phyloP scores from a whole-genome alignment of 2,888 invertebrate species.

The Patella pellucida region DNA sequence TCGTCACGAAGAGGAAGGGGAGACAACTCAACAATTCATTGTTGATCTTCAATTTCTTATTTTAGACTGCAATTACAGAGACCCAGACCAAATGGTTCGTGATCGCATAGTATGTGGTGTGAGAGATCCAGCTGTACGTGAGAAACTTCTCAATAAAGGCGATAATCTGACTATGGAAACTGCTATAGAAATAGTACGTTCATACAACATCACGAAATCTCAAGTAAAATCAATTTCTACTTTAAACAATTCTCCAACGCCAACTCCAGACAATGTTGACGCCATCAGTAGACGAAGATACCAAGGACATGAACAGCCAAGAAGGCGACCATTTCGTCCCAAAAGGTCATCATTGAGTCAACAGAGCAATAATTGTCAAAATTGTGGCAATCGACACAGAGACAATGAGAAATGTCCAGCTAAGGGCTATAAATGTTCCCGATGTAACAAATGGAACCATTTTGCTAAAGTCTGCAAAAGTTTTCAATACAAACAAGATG shows the following conservation, averaged over 20 bases:
- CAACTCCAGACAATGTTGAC: neutral
- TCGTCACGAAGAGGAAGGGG: slow-evolving; percentile 18
- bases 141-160: no score
- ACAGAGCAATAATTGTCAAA: neutral
- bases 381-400: neutral
- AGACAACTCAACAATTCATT: slow-evolving; percentile 18
- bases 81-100: slow-evolving; percentile 14
- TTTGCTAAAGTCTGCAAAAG: neutral
- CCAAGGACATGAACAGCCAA: neutral
- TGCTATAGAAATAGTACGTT: slow-evolving; percentile 24
- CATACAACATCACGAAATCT: no score
- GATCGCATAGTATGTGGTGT: slow-evolving; percentile 35
- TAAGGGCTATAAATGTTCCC: neutral
- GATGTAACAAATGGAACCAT: neutral
- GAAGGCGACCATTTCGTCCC: neutral
- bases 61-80: slow-evolving; percentile 19
- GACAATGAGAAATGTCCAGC: neutral
- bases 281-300: neutral
- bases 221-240: no score
- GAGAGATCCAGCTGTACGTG: slow-evolving; percentile 19
- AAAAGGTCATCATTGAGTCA: neutral
- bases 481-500: neutral
- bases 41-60: slow-evolving; percentile 9
- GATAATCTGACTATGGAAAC: slow-evolving; percentile 26
- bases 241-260: neutral